A percentile compares a stretch with the other conserved stretches of the same genome.
These are phyloP conservation scores for Eupithecia exiguata DNA, from an alignment of 2,888 invertebrate species.

Conservation along the genomic window DNA sequence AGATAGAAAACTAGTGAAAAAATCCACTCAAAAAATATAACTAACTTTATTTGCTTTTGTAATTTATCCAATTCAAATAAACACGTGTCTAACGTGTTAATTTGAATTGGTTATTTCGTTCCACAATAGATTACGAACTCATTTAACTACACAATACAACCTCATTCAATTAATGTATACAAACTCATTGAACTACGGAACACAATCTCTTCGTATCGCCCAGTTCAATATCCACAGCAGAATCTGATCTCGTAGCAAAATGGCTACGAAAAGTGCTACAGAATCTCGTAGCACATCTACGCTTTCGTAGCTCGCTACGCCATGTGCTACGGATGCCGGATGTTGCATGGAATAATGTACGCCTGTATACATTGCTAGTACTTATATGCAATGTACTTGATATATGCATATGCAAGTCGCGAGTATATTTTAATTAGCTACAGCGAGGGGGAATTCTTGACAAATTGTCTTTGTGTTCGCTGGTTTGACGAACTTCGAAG, in stretches of 20 bases:
- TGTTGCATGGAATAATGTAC: slow-evolving; percentile 49
- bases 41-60: background rate
- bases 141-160: background rate
- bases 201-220: background rate
- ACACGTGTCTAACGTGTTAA: no score
- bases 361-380: slow-evolving; percentile 3
- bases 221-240: background rate
- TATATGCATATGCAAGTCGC: slow-evolving; percentile 21
- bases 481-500: slow-evolving; percentile 13
- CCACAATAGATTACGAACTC: background rate
- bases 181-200: background rate
- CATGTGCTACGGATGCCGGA: slow-evolving; percentile 56
- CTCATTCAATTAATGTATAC: background rate
- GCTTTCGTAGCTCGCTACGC: slow-evolving; percentile 55
- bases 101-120: no score
- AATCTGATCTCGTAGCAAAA: slow-evolving; percentile 15
- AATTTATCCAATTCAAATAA: background rate
- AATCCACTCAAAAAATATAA: background rate
- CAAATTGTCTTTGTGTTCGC: slow-evolving; percentile 27
- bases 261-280: slow-evolving; percentile 19
- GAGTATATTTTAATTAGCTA: slow-evolving; percentile 31
- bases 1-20: no score
- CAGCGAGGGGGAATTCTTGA: slow-evolving; percentile 19
- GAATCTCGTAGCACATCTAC: slow-evolving; percentile 51
- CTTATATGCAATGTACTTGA: slow-evolving; percentile 2